Percentiles rank a stretch among this genome's conserved stretches.
Conservation (phyloP, 2,797 vertebrate genomes). For the Argyrosomus regius region DNA sequence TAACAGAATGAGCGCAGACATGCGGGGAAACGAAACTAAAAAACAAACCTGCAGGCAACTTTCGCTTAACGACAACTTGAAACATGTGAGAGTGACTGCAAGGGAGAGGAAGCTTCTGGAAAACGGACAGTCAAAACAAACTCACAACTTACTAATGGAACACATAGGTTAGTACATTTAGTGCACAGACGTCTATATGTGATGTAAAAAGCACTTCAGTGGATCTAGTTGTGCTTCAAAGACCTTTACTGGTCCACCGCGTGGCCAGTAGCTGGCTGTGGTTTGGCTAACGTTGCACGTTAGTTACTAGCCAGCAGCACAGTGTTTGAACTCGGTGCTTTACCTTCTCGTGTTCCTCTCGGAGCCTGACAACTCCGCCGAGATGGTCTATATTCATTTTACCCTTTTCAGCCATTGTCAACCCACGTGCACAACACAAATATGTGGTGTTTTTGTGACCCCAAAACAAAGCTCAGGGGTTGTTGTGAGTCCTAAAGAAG, state of each 20-base stretch:
- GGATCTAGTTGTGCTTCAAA: background rate
- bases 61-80: slow-evolving; percentile 20
- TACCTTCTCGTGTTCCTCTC: slow-evolving; percentile 93
- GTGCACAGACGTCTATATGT: fast-evolving
- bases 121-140: slow-evolving; percentile 16
- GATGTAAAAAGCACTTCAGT: background rate
- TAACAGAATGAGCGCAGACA: background rate
- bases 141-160: background rate
- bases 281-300: slow-evolving; percentile 26
- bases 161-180: fast-evolving
- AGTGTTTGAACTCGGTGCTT: slow-evolving; percentile 37
- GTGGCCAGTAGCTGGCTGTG: slow-evolving; percentile 41
- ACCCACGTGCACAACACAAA: slow-evolving; percentile 51
- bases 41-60: slow-evolving; percentile 1
- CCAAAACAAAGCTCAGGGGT: slow-evolving; percentile 84
- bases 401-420: slow-evolving; percentile 79
- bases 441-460: slow-evolving; percentile 41
- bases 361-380: slow-evolving; percentile 87
- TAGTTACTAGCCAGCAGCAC: slow-evolving; percentile 7
- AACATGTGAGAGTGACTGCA: slow-evolving; percentile 52
- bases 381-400: slow-evolving; percentile 57
- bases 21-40: slow-evolving; percentile 14
- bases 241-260: slow-evolving; percentile 35
- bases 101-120: slow-evolving; percentile 70
- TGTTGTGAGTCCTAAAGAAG: slow-evolving; percentile 96